Evolutionary conservation across 2,797 vertebrate species (phyloP), one percentile per base, ranked within the genome.

Genomic region (Myiotriccus ornatus): DNA sequence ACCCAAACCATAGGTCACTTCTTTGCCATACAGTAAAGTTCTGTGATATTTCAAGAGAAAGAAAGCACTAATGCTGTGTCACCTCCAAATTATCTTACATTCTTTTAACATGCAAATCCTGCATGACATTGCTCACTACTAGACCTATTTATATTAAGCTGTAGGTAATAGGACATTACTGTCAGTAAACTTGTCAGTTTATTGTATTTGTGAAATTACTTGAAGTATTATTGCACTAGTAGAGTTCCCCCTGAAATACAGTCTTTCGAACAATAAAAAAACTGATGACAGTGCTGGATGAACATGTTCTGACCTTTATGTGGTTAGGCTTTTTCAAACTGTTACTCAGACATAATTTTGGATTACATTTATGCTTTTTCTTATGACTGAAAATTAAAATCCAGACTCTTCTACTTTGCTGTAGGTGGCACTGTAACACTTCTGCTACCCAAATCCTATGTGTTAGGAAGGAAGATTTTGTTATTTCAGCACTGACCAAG

Each of bases 381-480:
- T 7, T 67, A 2, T 75, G 19, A 34, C 22, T 87, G 30, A 77
- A 70, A 62, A 76, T 74, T 49, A 53, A 78, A 69, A 60, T 12
- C 7, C 18, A 68, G 18, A 25, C 28, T 57, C 28, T 75, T 56
- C 24, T 71, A 2, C 22, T 87, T 80, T 22, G 14, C 95, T 87
- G 88, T 68, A 97, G 94, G 30, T 95, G 94, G 88, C 93, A 87
- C 56, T 86, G 41, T 87, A 89, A 74, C 63, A 56, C 71, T 76
- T 56, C 14, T n/a, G 0, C 1, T 90, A 35, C 25, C 7, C 15
- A 87, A 80, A 64, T 41, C 63, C 4, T n/a, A 37, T 60, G 4
- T 60, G 4, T 65, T 73, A n/a, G 34, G 12, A 49, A 32, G 13
- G 15, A 76, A 87, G 44, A 23, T 65, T 41, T 5, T 69, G 7